Base-by-base conservation (phyloP, 2,113 vertebrate genomes). In the Mastomys natalensis region DNA sequence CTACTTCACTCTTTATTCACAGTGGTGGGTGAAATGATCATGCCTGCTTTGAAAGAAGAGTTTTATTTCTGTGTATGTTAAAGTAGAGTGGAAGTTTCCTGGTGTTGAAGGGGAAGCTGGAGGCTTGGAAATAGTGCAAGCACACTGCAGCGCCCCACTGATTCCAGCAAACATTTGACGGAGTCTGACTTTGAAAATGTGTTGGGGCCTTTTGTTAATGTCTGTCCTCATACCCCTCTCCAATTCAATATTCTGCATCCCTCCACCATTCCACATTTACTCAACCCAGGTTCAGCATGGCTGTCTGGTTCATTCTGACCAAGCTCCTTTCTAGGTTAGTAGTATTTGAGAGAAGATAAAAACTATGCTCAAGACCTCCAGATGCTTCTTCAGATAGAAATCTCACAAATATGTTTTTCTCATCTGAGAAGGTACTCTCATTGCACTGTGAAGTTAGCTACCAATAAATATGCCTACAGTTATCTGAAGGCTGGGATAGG, bases 171-270 rank as follows among this genome's bases (percentile, higher is more conserved):
- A 43, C 0, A 16, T 31, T 45, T n/a, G 6, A 0, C 1, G 26
- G 24, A 3, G 55, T 24, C 53, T 87, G 53, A 5, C 26, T 72
- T 70, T 73, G 10, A 90, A 58, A n/a, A 34, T 5, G 31, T 4
- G 21, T 8, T 21, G 31, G 31, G 19, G 24, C 22, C 8, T 55
- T 80, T 66, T 7, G 0, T 72, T 29, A 82, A 2, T 24, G 34
- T 16, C 8, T 34, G 40, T 76, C 60, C 34, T 45, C 0, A 0
- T 3, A 34, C 29, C 21, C 12, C 0, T 0, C 22, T 1, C 4
- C 31, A 51, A 15, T 77, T 43, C 31, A 68, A 34, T 40, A 7
- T 45, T 31, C n/a, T 70, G 21, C 4, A 6, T 58, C 29, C 26
- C 2, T n/a, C 40, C 2, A 12, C 24, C 60, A 58, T 11, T 26